Conservation (phyloP, 2,888 invertebrate genomes). For the Chironomus riparius region DNA sequence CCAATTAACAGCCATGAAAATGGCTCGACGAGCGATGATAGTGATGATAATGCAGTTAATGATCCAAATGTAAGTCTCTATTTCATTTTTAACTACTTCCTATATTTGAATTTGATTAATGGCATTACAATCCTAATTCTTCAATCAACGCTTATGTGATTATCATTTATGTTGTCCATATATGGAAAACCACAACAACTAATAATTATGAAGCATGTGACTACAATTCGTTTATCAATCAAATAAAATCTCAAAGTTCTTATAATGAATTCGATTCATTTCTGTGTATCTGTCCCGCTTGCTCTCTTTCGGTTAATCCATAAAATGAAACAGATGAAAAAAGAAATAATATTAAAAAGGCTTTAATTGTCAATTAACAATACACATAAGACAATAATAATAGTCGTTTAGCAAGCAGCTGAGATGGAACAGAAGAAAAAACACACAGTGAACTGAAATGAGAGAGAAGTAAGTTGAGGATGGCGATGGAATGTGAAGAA, state of each 20-base stretch:
- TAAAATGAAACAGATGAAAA: neutral
- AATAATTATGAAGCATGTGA: neutral
- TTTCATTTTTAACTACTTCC: neutral
- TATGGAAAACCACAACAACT: no score
- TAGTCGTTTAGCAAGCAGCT: neutral
- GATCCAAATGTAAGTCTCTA: constrained; percentile 16
- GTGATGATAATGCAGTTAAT: constrained; percentile 59
- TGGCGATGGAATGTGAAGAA: no score
- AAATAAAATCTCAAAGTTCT: constrained; percentile 15
- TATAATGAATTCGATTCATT: neutral
- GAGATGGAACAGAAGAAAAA: neutral
- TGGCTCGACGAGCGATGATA: constrained; percentile 73
- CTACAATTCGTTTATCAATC: constrained; percentile 12
- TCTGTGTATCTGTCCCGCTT: neutral
- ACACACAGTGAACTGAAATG: neutral
- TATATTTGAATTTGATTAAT: neutral
- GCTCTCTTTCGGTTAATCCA: neutral
- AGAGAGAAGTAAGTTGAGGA: neutral
- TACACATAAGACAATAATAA: constrained; percentile 15
- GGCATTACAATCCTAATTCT: neutral
- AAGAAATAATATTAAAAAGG: neutral
- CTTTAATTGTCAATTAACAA: constrained; percentile 24
- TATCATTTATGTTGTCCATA: no score
- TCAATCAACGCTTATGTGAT: neutral
- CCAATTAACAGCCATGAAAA: constrained; percentile 47